Conservation (phyloP, 2,888 invertebrate genomes). For the Lomographa bimaculata region DNA sequence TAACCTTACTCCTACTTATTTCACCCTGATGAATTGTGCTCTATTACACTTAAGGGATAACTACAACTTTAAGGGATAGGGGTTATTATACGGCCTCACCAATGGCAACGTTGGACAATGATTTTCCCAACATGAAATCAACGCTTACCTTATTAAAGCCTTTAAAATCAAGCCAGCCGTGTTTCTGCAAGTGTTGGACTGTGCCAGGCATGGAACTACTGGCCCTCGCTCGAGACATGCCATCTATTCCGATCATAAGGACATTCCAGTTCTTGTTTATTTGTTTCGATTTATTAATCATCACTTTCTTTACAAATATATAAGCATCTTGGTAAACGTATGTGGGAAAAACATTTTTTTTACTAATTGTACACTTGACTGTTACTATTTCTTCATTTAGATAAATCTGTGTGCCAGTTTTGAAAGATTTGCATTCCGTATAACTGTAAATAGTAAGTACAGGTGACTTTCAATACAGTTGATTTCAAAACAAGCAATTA, state of each 20-base stretch:
- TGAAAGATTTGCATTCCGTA: conserved; percentile 43
- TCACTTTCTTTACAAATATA: conserved; percentile 44
- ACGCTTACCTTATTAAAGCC: conserved; percentile 39
- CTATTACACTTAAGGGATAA: too few species aligned
- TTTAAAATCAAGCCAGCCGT: conserved; percentile 87
- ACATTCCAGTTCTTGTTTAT: conserved; percentile 69
- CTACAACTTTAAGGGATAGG: too few species aligned
- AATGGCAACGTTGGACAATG: too few species aligned
- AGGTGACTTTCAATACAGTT: too few species aligned
- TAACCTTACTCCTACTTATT: too few species aligned
- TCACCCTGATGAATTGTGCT: too few species aligned
- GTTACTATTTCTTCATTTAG: conserved; percentile 49
- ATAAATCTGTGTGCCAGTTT: conserved; percentile 37
- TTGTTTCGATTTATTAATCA: conserved; percentile 5
- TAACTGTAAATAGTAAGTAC: conserved; percentile 41
- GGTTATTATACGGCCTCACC: too few species aligned
- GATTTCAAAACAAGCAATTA: too few species aligned
- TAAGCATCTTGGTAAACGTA: conserved; percentile 52
- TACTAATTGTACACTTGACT: conserved; percentile 43
- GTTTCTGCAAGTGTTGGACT: conserved; percentile 84
- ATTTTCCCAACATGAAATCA: too few species aligned
- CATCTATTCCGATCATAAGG: conserved; percentile 92
- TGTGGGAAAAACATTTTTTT: not conserved
- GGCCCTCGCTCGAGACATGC: conserved; percentile 90
- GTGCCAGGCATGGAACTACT: conserved; percentile 90